phyloP scores from a whole-genome alignment of 2,797 vertebrate species.

The Microctenopoma lineatum region DNA sequence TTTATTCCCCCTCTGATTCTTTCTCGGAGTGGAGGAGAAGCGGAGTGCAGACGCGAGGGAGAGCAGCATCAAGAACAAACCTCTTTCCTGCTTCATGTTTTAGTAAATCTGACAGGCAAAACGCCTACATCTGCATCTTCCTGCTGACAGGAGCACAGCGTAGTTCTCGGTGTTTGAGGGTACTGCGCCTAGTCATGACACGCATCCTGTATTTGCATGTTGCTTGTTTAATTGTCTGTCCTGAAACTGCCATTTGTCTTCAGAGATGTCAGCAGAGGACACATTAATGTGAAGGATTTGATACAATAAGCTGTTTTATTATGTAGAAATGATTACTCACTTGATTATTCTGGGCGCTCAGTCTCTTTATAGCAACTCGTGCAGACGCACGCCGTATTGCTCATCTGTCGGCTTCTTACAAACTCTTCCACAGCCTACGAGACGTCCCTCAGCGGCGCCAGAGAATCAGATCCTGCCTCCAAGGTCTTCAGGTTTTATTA shows the following conservation, averaged over 20 bases:
- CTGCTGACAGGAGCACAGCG: constrained; percentile 28
- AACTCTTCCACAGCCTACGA: constrained; percentile 23
- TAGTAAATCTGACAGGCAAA: constrained; percentile 30
- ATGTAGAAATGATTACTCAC: neutral
- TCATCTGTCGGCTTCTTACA: constrained; percentile 29
- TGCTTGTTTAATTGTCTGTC: constrained; percentile 8
- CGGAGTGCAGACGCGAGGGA: constrained; percentile 5
- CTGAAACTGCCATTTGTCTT: constrained; percentile 29
- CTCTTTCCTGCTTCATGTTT: constrained; percentile 25
- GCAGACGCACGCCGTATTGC: neutral
- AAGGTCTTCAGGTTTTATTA: constrained; percentile 64
- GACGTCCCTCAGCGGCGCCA: constrained; percentile 34
- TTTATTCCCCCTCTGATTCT: constrained; percentile 26
- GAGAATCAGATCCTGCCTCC: constrained; percentile 62
- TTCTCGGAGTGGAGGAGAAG: constrained; percentile 3
- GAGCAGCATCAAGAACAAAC: constrained; percentile 12
- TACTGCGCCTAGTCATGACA: constrained; percentile 11
- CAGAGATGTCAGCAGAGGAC: constrained; percentile 12
- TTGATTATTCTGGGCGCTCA: neutral
- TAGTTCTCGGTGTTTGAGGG: constrained; percentile 28
- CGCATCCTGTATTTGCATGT: constrained; percentile 38
- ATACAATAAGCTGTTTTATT: neutral
- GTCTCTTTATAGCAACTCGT: neutral
- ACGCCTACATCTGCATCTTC: constrained; percentile 20
- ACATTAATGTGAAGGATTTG: neutral